Base-by-base conservation (phyloP, 2,113 vertebrate genomes). In the Anseranas semipalmata region DNA sequence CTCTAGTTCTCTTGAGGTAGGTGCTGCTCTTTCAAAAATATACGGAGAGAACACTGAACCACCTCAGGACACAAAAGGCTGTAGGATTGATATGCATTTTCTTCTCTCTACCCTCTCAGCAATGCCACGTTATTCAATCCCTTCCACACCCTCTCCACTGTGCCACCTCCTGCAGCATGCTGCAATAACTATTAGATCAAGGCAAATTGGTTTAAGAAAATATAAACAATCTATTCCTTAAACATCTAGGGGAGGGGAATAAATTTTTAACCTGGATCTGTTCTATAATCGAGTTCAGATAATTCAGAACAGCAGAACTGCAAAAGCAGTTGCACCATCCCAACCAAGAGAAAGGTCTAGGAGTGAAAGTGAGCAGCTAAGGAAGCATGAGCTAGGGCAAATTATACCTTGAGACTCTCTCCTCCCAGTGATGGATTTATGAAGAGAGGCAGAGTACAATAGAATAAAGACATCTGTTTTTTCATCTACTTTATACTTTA, bases 161-260 rank as follows among this genome's bases (percentile, higher is more conserved):
- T 62, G 13, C 37, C 46, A 35, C 45, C n/a, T 87, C n/a, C 52
- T 6, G 2, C 15, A 28, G 15, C 21, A 21, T 10, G 3, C 39
- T 79, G 21, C 39, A 79, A 1, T 55, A 85, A 73, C 25, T n/a
- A 6, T 11, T 63, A 68, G 15, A 55, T 50, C 21, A 45, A 85
- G 15, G n/a, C 33, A 78, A 62, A 56, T 0, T 32, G 10, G 30
- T 56, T 77, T 60, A 78, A 77, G 16, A 46, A 53, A 20, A 30
- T 63, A 74, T 17, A 52, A 37, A 41, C 8, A 19, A 67, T 9
- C 25, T 10, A 18, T 60, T 77, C 19, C 59, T 65, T 74, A 65
- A 58, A 39, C 5, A 41, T 1, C 12, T 7, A 0, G 4, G 1
- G 15, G 2, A 82, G 15, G 9, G 19, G 17, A 48, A 12, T 12